Conservation (phyloP, 1,140 invertebrate species). For the Saccostrea glomerata region DNA sequence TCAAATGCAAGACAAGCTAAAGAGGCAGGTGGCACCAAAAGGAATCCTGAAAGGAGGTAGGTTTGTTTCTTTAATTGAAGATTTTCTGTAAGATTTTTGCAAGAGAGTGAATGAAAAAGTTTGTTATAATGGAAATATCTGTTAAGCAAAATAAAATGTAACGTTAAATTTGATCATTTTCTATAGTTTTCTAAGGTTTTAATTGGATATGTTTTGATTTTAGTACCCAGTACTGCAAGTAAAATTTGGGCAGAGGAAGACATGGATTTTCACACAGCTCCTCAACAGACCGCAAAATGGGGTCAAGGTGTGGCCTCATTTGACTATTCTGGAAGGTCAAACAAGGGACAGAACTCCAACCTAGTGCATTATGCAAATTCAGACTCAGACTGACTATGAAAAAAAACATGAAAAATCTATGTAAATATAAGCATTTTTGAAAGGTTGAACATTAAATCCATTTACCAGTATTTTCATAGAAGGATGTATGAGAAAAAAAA, state of each 20-base stretch:
- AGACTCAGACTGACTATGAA: not conserved
- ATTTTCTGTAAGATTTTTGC: not conserved
- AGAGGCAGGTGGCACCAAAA: not conserved
- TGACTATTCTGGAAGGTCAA: not conserved
- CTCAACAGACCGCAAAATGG: not conserved
- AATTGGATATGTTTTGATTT: not conserved
- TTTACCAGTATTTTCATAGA: no score
- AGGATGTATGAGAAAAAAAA: no score
- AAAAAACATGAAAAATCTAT: not conserved
- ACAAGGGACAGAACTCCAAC: conserved; percentile 8
- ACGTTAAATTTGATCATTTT: no score
- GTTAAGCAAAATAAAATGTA: no score
- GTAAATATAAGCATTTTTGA: no score
- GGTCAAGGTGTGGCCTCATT: conserved; percentile 4
- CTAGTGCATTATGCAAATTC: conserved; percentile 30
- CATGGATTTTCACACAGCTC: conserved; percentile 11
- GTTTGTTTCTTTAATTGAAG: no score
- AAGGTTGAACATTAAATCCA: no score
- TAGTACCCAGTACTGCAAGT: not conserved
- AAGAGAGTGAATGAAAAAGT: not conserved
- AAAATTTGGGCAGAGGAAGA: conserved; percentile 22
- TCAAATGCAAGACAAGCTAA: conserved; percentile 17
- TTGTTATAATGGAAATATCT: no score
- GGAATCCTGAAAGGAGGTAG: conserved; percentile 17
- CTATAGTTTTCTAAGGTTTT: no score